Conservation (phyloP, 2,888 invertebrate species). For the Xestia ashworthii region DNA sequence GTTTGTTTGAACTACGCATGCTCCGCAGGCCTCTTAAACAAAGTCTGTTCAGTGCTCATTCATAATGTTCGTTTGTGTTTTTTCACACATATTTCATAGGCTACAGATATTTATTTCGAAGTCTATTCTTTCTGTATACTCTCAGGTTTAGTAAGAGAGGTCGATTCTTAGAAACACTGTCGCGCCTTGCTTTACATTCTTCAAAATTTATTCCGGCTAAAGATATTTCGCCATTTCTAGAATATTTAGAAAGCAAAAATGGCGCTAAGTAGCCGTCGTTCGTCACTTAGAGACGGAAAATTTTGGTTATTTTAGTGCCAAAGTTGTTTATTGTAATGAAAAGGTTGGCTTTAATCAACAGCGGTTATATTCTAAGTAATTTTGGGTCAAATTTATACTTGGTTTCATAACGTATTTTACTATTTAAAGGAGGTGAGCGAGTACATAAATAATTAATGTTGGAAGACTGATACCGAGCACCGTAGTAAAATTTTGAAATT, state of each 20-base stretch:
- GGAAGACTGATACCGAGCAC: not conserved
- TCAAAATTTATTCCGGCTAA: constrained; percentile 13
- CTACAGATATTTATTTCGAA: not conserved
- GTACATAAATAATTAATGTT: constrained; percentile 11
- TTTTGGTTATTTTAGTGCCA: constrained; percentile 35
- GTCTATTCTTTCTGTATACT: not conserved
- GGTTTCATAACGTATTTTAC: constrained; percentile 9
- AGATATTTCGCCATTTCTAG: constrained; percentile 34
- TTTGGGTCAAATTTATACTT: constrained; percentile 5
- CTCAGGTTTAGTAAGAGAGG: not conserved
- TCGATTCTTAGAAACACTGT: not conserved
- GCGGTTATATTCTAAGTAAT: constrained; percentile 22
- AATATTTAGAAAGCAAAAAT: constrained; percentile 40
- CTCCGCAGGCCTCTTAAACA: not conserved
- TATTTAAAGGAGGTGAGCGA: not conserved
- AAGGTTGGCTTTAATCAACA: constrained; percentile 30
- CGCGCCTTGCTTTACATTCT: not conserved
- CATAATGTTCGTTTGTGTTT: not conserved
- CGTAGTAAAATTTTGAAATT: constrained; percentile 7
- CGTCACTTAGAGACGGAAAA: constrained; percentile 21
- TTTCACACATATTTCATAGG: not conserved
- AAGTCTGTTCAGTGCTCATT: not conserved
- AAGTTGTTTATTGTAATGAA: constrained; percentile 40
- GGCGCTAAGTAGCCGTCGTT: constrained; percentile 8
- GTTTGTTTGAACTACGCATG: no score